A percentile compares a stretch with the other conserved stretches of the same genome.
Evolutionary conservation across 2,888 invertebrate species (phyloP).

Genomic region (Megalurothrips usitatus): DNA sequence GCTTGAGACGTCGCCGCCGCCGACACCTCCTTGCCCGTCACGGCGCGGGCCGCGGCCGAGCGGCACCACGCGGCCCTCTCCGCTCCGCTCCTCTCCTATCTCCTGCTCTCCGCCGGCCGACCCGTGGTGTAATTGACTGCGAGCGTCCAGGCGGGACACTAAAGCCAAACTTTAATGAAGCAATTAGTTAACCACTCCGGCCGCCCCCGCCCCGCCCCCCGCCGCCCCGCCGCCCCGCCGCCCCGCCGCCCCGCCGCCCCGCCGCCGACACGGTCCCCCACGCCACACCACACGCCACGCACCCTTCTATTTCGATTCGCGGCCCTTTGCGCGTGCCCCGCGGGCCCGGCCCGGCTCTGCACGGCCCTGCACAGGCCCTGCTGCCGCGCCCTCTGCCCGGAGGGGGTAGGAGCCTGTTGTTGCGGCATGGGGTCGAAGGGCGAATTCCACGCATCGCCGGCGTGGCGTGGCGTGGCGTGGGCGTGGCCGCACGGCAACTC

Average conservation of each 20-base stretch:
- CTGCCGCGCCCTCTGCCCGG: no score
- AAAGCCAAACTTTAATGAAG: conserved; percentile 25
- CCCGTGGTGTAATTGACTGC: not conserved
- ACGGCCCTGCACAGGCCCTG: no score
- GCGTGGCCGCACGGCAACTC: no score
- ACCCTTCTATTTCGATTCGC: not conserved
- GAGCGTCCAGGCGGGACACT: not conserved
- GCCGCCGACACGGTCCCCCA: not conserved
- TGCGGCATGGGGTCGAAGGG: no score
- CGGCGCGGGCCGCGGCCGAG: not conserved
- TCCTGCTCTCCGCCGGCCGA: not conserved
- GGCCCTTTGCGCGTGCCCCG: no score
- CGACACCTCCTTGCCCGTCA: no score
- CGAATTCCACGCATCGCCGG: no score
- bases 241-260: not conserved
- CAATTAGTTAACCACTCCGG: conserved; percentile 1
- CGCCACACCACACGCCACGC: not conserved
- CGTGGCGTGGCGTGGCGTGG: no score
- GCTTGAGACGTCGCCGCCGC: no score
- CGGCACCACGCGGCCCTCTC: not conserved
- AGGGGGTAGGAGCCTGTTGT: no score
- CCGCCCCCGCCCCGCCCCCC: not conserved
- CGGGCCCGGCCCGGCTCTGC: no score
- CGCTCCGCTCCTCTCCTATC: not conserved
- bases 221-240: not conserved